A percentile compares a stretch with the other conserved stretches of the same genome.
Evolutionary conservation across 2,797 vertebrate genomes (phyloP).

Genomic region (Melanotaenia maccullochi): DNA sequence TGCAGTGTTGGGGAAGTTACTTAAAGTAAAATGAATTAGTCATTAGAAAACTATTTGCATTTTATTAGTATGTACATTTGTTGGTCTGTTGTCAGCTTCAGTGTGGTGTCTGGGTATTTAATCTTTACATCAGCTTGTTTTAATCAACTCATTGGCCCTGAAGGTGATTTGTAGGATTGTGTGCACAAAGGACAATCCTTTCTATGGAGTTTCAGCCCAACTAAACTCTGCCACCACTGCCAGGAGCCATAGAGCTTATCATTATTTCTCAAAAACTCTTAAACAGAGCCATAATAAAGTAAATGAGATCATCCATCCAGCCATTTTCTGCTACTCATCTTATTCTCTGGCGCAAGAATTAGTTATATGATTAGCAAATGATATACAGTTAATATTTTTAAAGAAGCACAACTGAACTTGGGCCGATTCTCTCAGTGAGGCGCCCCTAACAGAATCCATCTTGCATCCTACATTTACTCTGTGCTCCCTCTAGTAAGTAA

Average conservation of each 20-base stretch:
- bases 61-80: neutral
- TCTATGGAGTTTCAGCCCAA: neutral
- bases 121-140: neutral
- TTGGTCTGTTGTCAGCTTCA: neutral
- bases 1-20: neutral
- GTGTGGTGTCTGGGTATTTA: neutral
- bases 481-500: neutral
- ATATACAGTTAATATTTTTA: neutral
- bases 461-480: neutral
- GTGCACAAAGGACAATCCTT: neutral
- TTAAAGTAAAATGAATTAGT: neutral
- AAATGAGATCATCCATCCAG: neutral
- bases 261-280: neutral
- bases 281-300: neutral
- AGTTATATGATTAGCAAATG: neutral
- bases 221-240: neutral
- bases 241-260: neutral
- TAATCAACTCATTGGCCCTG: neutral
- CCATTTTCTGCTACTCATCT: neutral
- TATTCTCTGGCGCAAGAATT: neutral
- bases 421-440: too few relatives aligned
- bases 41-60: neutral
- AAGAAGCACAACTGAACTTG: too few relatives aligned
- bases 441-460: neutral
- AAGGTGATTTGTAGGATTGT: neutral